Base-by-base conservation (phyloP, 1,140 invertebrate species). In the Sitobion miscanthi region DNA sequence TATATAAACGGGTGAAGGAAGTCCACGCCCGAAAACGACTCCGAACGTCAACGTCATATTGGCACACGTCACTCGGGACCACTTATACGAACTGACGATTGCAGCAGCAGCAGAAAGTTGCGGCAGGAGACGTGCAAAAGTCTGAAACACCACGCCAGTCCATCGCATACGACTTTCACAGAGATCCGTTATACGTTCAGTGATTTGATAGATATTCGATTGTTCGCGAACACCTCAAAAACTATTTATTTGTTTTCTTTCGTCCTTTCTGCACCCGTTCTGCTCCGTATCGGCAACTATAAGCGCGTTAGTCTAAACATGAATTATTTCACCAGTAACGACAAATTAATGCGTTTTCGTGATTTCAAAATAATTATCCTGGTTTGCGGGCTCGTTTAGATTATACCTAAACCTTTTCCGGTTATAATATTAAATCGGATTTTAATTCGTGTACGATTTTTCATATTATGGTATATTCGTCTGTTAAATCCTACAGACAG, bases 241-340 rank as follows among this genome's bases (percentile, higher is more conserved):
- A n/a, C 62, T 77, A 77, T 69, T 69, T 69, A 23, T 77, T 9
- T 30, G 3, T 77, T 77, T 77, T n/a, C 5, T n/a, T 77, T n/a
- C 14, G n/a, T n/a, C 21, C 4, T 17, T 1, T n/a, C 2, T 38
- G 38, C 20, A 21, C 20, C 52, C 49, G 17, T 14, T 14, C 42
- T 42, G 42, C 20, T 7, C 52, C 14, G 14, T n/a, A 17, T n/a
- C n/a, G 17, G 62, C 14, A n/a, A 77, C 62, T 86, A 45, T 30
- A 45, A 5, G 25, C 30, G 5, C 62, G 62, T 77, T 77, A 77
- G 62, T 77, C 62, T 77, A 45, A 86, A 86, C 30, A 86, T 86
- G 49, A 90, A 62, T 90, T 17, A 90, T 90, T 90, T 62, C 52
- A 90, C 54, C 88, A 35, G 23, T 90, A 90, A 90, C 54, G 35